phyloP scores from a whole-genome alignment of 1,140 invertebrate genomes.

The Macrocentrus cingulum region DNA sequence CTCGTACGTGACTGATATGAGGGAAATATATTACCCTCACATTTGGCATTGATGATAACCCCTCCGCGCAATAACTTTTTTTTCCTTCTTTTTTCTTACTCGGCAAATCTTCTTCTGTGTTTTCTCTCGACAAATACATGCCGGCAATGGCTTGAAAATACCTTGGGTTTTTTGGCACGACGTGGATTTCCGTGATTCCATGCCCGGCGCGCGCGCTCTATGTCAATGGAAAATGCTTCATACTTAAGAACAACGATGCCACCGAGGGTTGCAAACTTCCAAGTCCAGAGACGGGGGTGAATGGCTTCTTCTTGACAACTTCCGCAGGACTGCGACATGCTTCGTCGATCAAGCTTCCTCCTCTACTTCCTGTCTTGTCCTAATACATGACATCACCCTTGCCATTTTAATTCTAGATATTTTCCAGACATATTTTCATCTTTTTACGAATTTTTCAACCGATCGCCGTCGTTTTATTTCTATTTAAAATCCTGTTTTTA shows the following conservation, averaged over 20 bases:
- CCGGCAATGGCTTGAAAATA: constrained; percentile 12
- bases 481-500: no score
- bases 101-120: no score
- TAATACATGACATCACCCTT: no score
- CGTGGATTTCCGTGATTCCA: constrained; percentile 13
- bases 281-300: constrained; percentile 4
- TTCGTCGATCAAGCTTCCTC: constrained; percentile 15
- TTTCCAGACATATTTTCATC: no score
- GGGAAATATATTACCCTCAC: constrained; percentile 32
- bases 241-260: constrained; percentile 8
- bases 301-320: constrained; percentile 13
- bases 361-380: constrained; percentile 2
- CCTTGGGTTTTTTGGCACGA: constrained; percentile 4
- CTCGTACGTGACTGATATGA: constrained; percentile 55
- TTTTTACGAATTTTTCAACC: no score
- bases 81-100: neutral
- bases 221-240: constrained; percentile 12
- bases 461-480: no score
- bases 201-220: neutral
- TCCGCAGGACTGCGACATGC: constrained; percentile 13
- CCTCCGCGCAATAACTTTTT: neutral
- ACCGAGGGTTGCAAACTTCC: neutral
- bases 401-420: no score
- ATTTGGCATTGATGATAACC: constrained; percentile 1
- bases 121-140: neutral